phyloP scores from a whole-genome alignment of 2,113 vertebrate genomes.

The Zootoca vivipara region DNA sequence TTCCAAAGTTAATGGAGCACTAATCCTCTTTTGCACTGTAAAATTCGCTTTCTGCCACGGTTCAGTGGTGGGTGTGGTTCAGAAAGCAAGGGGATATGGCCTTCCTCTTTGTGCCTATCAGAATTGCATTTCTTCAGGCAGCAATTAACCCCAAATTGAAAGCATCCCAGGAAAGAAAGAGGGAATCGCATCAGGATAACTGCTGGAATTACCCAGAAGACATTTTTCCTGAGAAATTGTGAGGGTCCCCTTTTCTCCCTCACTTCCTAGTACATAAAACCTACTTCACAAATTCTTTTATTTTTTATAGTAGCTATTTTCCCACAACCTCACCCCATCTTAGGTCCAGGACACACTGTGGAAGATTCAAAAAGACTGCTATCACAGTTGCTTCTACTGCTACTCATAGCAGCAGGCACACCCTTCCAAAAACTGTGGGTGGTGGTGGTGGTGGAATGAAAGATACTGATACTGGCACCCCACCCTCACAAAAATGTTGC shows the following conservation, averaged over 20 bases:
- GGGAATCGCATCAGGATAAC: not conserved
- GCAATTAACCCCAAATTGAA: slow-evolving; percentile 17
- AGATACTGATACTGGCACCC: not conserved
- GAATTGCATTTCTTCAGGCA: not conserved
- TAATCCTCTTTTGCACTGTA: slow-evolving; percentile 42
- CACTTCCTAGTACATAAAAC: too few relatives aligned
- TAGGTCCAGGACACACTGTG: too few relatives aligned
- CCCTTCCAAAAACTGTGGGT: too few relatives aligned
- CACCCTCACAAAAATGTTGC: not conserved
- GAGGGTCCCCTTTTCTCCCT: too few relatives aligned
- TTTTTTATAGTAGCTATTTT: too few relatives aligned
- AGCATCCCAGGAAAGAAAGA: not conserved
- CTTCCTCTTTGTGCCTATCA: not conserved
- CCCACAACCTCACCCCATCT: too few relatives aligned
- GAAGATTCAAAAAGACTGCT: too few relatives aligned
- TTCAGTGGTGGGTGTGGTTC: slow-evolving; percentile 30
- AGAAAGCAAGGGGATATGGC: slow-evolving; percentile 26
- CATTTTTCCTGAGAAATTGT: too few relatives aligned
- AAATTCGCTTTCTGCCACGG: slow-evolving; percentile 30
- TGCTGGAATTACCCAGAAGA: not conserved
- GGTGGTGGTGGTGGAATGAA: too few relatives aligned
- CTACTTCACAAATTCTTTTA: too few relatives aligned
- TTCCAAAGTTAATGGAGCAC: slow-evolving; percentile 43
- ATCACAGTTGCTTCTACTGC: too few relatives aligned
- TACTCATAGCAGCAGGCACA: too few relatives aligned